Evolutionary conservation across 2,797 vertebrate genomes (phyloP).

Genomic region (Acanthiza pusilla): DNA sequence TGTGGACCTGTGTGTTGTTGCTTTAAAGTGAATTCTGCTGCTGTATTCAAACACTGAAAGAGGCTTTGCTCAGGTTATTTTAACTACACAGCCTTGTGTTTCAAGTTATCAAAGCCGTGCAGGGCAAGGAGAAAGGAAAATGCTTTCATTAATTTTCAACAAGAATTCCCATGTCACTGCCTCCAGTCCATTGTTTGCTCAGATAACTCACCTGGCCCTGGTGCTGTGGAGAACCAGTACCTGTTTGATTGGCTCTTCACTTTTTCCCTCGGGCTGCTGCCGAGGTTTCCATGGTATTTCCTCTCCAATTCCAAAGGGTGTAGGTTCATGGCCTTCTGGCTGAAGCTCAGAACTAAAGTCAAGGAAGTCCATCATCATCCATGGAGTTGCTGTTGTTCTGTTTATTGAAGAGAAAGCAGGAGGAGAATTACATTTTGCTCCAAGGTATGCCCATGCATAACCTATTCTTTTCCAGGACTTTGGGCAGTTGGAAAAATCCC

Average conservation of each 20-base stretch:
- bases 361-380: background rate
- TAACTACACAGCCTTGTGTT: background rate
- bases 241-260: background rate
- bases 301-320: background rate
- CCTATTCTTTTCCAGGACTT: background rate
- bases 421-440: background rate
- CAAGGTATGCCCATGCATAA: background rate
- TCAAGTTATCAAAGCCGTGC: background rate
- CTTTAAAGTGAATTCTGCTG: background rate
- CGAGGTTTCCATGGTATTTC: background rate
- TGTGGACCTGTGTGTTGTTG: background rate
- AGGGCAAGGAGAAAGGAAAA: background rate
- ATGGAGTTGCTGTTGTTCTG: background rate
- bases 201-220: background rate
- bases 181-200: background rate
- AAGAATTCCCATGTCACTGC: background rate
- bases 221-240: background rate
- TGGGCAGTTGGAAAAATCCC: background rate
- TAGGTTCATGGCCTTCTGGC: background rate
- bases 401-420: background rate
- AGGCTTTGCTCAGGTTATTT: background rate
- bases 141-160: background rate
- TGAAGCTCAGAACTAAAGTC: background rate
- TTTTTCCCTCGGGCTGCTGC: background rate
- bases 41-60: background rate